Base-by-base conservation (phyloP, 2,113 vertebrate genomes). In the Ia io region DNA sequence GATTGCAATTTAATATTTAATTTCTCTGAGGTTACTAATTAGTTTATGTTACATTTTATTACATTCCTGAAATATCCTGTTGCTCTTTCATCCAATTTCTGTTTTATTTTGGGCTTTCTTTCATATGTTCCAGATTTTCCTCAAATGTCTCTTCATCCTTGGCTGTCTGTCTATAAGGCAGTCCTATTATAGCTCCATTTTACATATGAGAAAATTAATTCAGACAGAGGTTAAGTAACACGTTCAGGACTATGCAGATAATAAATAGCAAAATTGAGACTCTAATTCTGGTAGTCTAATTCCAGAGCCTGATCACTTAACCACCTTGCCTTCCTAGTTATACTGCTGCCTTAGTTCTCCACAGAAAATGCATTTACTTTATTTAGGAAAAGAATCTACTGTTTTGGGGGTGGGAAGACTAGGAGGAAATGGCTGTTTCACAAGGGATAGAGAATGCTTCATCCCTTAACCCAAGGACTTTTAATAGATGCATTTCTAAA, bases 1-100 rank as follows among this genome's bases (percentile, higher is more conserved):
- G 14, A 49, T 37, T 76, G 16, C 17, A 90, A 80, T 84, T 77
- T 71, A 67, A 88, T 79, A 1, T 93, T 97, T 91, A 94, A 93
- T 79, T 83, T 95, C 61, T 83, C 32, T 47, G 49, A 91, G 3
- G 25, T 59, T 73, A 88, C 13, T 73, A 88, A 70, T 86, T 91
- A 82, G 17, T 93, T 89, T 88, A 69, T 49, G 42, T 71, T 88
- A 79, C 12, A 13, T 85, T 59, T 91, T 93, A 32, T 47, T 93
- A 78, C 0, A 84, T 82, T 80, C 6, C 28, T 79, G 42, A 63
- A 93, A 51, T 87, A 93, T 65, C 28, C 49, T 84, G 6, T 87
- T 85, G 67, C 17, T 79, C 37, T 89, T 91, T 56, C 23, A 73
- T 40, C 47, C 35, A 91, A 37, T 83, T 84, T 71, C 20, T 61